phyloP scores from a whole-genome alignment of 2,113 vertebrate species.

The Menidia beryllina region DNA sequence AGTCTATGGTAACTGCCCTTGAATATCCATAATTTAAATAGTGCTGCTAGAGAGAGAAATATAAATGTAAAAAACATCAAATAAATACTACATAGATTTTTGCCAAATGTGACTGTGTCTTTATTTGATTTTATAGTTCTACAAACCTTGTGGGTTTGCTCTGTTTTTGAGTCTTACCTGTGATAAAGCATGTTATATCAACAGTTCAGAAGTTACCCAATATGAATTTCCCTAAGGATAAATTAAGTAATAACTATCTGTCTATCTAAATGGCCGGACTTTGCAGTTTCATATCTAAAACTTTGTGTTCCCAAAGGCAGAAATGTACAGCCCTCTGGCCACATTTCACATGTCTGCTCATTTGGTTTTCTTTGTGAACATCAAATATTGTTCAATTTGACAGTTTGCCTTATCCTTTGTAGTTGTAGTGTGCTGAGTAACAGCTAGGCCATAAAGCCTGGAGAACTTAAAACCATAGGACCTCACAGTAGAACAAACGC shows the following conservation, averaged over 20 bases:
- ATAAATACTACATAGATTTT: conserved; percentile 84
- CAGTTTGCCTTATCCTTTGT: no score
- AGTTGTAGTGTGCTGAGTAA: no score
- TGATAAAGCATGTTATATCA: background rate
- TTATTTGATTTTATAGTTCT: conserved; percentile 35
- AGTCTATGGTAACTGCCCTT: conserved; percentile 77
- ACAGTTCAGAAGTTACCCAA: background rate
- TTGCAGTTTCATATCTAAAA: background rate
- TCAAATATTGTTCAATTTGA: no score
- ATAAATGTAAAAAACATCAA: conserved; percentile 81
- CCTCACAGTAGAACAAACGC: no score
- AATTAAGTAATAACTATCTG: no score
- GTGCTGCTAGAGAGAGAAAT: conserved; percentile 82
- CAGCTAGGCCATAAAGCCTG: no score
- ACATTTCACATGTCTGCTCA: background rate
- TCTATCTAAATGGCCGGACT: no score
- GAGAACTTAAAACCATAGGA: no score
- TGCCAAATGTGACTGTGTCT: conserved; percentile 64
- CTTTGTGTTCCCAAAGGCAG: background rate
- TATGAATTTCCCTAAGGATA: background rate
- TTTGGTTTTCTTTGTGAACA: no score
- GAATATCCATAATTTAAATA: conserved; percentile 80
- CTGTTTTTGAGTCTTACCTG: background rate
- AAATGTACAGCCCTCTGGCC: background rate
- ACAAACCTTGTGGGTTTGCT: background rate